A percentile compares a stretch with the other conserved stretches of the same genome.
Evolutionary conservation across 2,797 vertebrate species (phyloP).

Genomic region (Paratrypauchen microcephalus): DNA sequence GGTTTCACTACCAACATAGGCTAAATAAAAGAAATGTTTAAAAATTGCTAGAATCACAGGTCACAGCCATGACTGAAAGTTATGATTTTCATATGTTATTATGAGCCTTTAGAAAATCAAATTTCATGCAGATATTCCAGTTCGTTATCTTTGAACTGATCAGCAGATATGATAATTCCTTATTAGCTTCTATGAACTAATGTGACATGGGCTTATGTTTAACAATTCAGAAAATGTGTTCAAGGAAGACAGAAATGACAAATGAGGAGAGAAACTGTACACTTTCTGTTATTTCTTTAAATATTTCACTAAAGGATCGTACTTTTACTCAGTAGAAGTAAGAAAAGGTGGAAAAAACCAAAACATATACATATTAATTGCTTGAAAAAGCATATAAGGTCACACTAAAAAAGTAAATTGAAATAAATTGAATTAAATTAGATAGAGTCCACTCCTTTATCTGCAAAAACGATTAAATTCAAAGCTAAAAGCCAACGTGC

Average conservation of each 20-base stretch:
- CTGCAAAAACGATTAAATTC: constrained; percentile 27
- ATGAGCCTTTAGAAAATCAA: not conserved
- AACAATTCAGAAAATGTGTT: too few species aligned
- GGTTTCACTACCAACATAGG: too few species aligned
- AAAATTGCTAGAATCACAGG: not conserved
- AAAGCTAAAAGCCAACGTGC: constrained; percentile 25
- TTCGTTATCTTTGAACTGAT: not conserved
- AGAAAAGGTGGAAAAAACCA: too few species aligned
- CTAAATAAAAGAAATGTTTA: too few species aligned
- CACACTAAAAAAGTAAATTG: constrained; percentile 13
- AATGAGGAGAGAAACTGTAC: too few species aligned
- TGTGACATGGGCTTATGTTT: too few species aligned
- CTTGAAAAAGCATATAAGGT: not conserved
- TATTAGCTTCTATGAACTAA: too few species aligned
- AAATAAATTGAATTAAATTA: too few species aligned
- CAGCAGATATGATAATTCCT: not conserved
- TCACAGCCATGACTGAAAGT: not conserved
- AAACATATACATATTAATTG: not conserved
- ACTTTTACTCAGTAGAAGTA: too few species aligned
- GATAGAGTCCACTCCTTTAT: not conserved
- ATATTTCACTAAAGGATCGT: too few species aligned
- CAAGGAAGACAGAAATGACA: too few species aligned
- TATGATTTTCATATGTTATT: not conserved
- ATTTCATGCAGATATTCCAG: not conserved
- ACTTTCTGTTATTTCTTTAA: too few species aligned